Conservation (phyloP, 2,888 invertebrate species). For the Nycteola revayana region DNA sequence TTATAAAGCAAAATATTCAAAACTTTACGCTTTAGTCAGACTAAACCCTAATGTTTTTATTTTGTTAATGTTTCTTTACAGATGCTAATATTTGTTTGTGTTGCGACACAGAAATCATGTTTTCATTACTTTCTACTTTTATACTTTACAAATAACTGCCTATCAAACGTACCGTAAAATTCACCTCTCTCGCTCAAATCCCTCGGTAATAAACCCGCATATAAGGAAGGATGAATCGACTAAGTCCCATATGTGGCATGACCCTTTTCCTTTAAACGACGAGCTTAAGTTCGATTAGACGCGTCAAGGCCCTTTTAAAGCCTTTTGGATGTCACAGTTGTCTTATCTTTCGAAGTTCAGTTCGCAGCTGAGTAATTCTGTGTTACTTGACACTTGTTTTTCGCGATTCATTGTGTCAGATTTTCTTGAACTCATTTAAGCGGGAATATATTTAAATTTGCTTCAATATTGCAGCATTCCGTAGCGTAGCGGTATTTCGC, state of each 20-base stretch:
- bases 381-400: slow-evolving; percentile 22
- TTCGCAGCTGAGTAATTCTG: slow-evolving; percentile 18
- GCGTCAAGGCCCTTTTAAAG: slow-evolving; percentile 12
- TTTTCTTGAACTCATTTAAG: slow-evolving; percentile 5
- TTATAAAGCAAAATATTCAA: too few species aligned
- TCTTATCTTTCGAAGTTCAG: slow-evolving; percentile 14
- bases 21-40: too few species aligned
- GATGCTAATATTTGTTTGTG: too few species aligned
- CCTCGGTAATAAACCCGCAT: slow-evolving; percentile 11
- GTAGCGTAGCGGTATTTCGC: too few species aligned
- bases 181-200: slow-evolving; percentile 4
- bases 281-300: slow-evolving; percentile 17
- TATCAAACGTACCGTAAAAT: slow-evolving; percentile 11
- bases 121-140: too few species aligned
- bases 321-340: slow-evolving; percentile 6
- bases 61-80: too few species aligned
- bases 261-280: slow-evolving; percentile 15
- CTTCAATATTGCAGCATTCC: too few species aligned
- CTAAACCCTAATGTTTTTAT: too few species aligned
- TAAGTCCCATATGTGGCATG: slow-evolving; percentile 18
- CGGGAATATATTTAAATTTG: too few species aligned
- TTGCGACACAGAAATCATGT: too few species aligned
- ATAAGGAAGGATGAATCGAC: slow-evolving; percentile 6
- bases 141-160: too few species aligned
- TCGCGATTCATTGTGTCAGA: slow-evolving; percentile 19